Evolutionary conservation across 1,140 invertebrate species (phyloP).

Genomic region (Antheraea pernyi): DNA sequence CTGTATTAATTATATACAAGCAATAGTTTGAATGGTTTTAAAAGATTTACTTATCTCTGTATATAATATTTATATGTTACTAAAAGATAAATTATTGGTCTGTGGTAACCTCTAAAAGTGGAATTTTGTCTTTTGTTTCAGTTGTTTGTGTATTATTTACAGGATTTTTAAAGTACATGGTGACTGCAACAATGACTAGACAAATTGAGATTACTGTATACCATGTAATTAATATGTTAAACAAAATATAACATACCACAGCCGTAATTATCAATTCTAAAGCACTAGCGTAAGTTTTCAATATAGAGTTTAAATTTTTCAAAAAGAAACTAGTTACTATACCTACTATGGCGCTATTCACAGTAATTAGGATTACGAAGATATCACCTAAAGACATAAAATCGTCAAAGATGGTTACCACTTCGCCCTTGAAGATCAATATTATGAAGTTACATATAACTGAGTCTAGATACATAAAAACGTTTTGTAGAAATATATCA

Average conservation of each 20-base stretch:
- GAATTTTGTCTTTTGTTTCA: conserved; percentile 49
- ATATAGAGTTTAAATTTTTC: conserved; percentile 95
- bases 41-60: too few species aligned
- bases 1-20: background rate
- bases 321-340: conserved; percentile 97
- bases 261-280: conserved; percentile 96
- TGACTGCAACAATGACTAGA: conserved; percentile 91
- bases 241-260: conserved; percentile 92
- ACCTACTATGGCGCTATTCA: conserved; percentile 95
- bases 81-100: conserved; percentile 22
- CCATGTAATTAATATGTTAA: conserved; percentile 91
- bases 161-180: conserved; percentile 94
- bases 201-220: conserved; percentile 91
- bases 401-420: conserved; percentile 82
- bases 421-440: conserved; percentile 83
- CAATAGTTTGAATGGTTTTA: background rate
- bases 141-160: conserved; percentile 80
- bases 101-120: conserved; percentile 55
- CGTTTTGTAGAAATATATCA: conserved; percentile 96
- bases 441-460: conserved; percentile 92
- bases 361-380: conserved; percentile 89
- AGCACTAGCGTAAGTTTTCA: conserved; percentile 97
- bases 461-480: conserved; percentile 97
- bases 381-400: conserved; percentile 81
- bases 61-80: too few species aligned